Evolutionary conservation across 1,140 invertebrate species (phyloP), one percentile per base, ranked within the genome.

Genomic region (Zaprionus africanus): DNA sequence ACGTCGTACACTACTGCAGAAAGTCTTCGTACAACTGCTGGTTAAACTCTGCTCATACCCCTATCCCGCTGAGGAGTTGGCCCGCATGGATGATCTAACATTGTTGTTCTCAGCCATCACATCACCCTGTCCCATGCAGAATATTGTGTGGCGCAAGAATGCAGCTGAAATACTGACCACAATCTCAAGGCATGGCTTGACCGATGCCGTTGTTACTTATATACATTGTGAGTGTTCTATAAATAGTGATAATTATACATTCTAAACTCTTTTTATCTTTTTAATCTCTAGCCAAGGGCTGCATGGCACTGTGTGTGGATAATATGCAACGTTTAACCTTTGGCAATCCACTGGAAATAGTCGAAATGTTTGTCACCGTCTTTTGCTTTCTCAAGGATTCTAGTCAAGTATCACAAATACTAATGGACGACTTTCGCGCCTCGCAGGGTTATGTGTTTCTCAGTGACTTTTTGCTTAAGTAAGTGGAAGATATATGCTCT

Each of bases 311-410:
- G 59, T 99, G 98, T 93, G 96, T 99, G 82, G 98, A 99, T 92
- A 99, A 99, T 94, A 98, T 99, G 97, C 96, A 98, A 94, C 95
- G 97, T 91, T 96, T 98, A 93, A 96, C 96, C 83, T 97, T 99
- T 93, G 93, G 99, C 81, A 97, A 97, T 74, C 98, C 98, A n/a
- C 94, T 99, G 82, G 98, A 99, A 94, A 96, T 99, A 75, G 97
- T 99, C 13, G 98, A 99, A 94, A 99, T 99, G 98, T 98, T 99
- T 94, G 97, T 99, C 36, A 98, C 98, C 13, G 96, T 99, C 34
- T 99, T 99, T 94, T 99, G 98, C 94, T 99, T 99, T 93, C 94
- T 99, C 58, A 99, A 99, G 94, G 98, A 99, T 92, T 99, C 98
- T n/a, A 98, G 98, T 93, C 98, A 99, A 93, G 96, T 99, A 61